Evolutionary conservation across 2,797 vertebrate genomes (phyloP).

Genomic region (Octomys mimax): DNA sequence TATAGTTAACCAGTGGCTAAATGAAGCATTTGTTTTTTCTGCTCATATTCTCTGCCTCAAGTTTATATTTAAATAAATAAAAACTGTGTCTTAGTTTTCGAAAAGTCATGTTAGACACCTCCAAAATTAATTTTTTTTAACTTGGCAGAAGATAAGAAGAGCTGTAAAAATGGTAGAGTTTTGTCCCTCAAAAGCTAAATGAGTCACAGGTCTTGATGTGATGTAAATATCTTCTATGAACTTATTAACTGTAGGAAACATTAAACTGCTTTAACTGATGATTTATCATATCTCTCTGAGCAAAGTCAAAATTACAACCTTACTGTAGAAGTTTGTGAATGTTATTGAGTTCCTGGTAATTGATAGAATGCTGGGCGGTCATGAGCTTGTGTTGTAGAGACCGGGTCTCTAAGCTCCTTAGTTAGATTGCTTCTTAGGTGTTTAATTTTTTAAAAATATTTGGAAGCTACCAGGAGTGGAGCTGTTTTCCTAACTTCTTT

Average conservation of each 20-base stretch:
- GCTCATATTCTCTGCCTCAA: constrained; percentile 70
- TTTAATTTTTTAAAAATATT: neutral
- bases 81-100: neutral
- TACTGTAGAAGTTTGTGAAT: constrained; percentile 1
- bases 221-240: neutral
- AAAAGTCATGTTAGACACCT: neutral
- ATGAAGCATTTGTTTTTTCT: constrained; percentile 70
- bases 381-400: no score
- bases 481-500: neutral
- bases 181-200: neutral
- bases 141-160: neutral
- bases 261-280: neutral
- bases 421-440: neutral
- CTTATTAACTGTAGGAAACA: neutral
- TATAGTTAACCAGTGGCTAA: neutral
- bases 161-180: neutral
- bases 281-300: neutral
- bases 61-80: constrained; percentile 49
- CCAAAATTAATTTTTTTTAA: neutral
- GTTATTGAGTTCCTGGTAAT: neutral
- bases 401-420: neutral
- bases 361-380: no score
- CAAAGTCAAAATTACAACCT: neutral
- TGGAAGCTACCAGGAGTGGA: neutral
- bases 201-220: neutral